phyloP scores from a whole-genome alignment of 2,113 vertebrate species.

The Sorex araneus region DNA sequence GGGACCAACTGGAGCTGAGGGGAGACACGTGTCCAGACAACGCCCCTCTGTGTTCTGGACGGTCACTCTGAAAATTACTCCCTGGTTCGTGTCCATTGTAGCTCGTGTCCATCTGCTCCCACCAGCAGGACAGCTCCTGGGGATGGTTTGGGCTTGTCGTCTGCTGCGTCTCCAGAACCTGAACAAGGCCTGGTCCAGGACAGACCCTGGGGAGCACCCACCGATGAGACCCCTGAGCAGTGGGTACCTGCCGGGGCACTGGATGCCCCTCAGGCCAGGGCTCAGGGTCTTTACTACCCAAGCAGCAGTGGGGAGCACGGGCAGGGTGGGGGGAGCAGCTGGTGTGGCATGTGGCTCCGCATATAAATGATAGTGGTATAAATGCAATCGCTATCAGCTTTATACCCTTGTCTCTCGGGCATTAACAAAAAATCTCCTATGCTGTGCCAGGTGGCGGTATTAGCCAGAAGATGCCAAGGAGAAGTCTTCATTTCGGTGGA shows the following conservation, averaged over 20 bases:
- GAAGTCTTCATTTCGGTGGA: not conserved
- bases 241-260: too few relatives aligned
- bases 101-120: not conserved
- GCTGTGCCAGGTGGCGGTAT: slow-evolving; percentile 5
- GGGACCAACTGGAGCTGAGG: not conserved
- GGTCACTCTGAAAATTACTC: not conserved
- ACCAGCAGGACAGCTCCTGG: not conserved
- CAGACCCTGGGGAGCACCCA: not conserved
- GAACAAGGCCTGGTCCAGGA: not conserved
- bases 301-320: not conserved
- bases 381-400: not conserved
- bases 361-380: not conserved
- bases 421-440: not conserved
- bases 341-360: not conserved
- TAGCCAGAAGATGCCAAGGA: not conserved
- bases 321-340: too few relatives aligned
- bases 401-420: not conserved
- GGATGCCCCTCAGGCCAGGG: too few relatives aligned
- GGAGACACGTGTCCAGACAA: not conserved
- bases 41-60: not conserved
- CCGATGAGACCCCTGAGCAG: too few relatives aligned
- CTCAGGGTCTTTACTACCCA: not conserved
- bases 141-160: not conserved
- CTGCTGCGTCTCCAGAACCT: not conserved
- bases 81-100: not conserved